Conservation (phyloP, 2,113 vertebrate genomes). For the Ginglymostoma cirratum region DNA sequence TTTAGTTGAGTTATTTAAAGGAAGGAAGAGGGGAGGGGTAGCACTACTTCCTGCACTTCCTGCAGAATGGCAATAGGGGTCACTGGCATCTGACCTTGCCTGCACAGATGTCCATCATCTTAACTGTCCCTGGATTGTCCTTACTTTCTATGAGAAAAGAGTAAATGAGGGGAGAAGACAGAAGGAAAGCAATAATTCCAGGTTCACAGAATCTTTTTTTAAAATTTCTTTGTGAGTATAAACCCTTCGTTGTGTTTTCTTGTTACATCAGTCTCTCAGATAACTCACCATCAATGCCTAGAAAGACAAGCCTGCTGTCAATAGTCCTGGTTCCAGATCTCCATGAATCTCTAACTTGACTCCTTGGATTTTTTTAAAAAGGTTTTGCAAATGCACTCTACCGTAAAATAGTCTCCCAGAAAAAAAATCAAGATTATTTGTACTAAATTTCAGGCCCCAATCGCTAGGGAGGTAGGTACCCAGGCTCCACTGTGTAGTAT, state of each 20-base stretch:
- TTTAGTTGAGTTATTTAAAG: background rate
- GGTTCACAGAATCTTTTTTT: background rate
- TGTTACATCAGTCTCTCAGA: background rate
- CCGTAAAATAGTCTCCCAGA: background rate
- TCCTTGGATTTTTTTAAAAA: background rate
- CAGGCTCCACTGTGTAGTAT: background rate
- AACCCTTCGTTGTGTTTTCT: background rate
- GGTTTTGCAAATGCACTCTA: background rate
- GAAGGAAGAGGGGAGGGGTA: constrained; percentile 1
- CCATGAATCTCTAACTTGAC: too few species aligned
- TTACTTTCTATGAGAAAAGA: background rate
- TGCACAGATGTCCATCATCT: background rate
- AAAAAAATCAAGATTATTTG: background rate
- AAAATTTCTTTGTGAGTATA: background rate
- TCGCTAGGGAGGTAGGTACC: background rate
- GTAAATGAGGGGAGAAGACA: background rate
- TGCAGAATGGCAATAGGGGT: background rate
- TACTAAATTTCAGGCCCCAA: background rate
- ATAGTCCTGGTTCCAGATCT: background rate
- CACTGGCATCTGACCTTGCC: background rate
- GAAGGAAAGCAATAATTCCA: background rate
- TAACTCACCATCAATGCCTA: background rate
- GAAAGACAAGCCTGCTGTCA: background rate
- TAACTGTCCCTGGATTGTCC: background rate
- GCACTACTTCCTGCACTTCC: background rate